A percentile compares a stretch with the other conserved stretches of the same genome.
These are phyloP conservation scores for Bos javanicus DNA, from an alignment of 2,113 vertebrate species.

Conservation along the genomic window DNA sequence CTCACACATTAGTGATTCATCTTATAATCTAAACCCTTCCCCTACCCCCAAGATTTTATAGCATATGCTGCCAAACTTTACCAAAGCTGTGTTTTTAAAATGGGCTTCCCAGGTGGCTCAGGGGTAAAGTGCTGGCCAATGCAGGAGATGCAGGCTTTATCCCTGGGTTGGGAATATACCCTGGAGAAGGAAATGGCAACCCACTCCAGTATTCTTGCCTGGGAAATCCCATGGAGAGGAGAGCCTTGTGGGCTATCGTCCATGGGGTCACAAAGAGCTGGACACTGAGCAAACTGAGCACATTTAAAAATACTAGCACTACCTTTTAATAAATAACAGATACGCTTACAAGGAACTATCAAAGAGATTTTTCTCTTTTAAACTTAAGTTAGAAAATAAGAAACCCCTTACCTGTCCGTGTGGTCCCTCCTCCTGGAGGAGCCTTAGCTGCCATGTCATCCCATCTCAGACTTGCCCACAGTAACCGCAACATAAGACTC, in stretches of 20 bases:
- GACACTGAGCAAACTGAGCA: not conserved
- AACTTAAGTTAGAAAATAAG: not conserved
- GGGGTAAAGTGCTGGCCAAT: not conserved
- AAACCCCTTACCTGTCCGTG: conserved; percentile 92
- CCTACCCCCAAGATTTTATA: not conserved
- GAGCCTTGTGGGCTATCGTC: not conserved
- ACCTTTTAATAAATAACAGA: not conserved
- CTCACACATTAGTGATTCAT: not conserved
- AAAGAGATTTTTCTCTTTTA: conserved; percentile 4
- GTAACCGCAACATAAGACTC: conserved; percentile 95
- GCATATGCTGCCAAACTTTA: not conserved
- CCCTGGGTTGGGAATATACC: not conserved
- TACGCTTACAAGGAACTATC: not conserved
- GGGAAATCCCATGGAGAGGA: not conserved
- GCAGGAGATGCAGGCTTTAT: not conserved
- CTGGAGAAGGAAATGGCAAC: not conserved
- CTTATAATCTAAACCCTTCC: not conserved
- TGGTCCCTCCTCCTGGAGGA: conserved; percentile 92
- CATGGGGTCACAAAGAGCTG: not conserved
- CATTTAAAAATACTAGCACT: not conserved
- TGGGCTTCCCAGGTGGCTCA: not conserved
- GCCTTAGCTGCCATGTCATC: conserved; percentile 99
- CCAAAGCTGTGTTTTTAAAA: not conserved
- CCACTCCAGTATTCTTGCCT: not conserved
- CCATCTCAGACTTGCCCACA: conserved; percentile 98